Evolutionary conservation across 2,797 vertebrate species (phyloP).

Genomic region (Argya squamiceps): DNA sequence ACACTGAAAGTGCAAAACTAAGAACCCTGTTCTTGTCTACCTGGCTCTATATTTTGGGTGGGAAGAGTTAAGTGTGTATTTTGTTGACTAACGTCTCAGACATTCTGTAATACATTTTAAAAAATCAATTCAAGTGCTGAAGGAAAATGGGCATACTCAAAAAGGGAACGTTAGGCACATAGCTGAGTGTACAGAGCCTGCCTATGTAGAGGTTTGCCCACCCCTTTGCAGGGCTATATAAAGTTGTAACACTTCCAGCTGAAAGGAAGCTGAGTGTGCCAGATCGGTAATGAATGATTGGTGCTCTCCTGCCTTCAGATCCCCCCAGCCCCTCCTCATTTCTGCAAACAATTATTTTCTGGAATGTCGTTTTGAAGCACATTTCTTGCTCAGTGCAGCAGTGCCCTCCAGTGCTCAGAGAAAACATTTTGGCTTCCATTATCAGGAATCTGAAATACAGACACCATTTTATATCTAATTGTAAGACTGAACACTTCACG

Average conservation of each 20-base stretch:
- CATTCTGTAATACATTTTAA: not conserved
- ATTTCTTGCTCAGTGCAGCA: conserved; percentile 20
- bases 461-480: conserved; percentile 65
- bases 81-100: not conserved
- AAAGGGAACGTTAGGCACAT: not conserved
- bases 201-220: not conserved
- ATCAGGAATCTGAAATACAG: not conserved
- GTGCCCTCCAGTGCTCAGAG: conserved; percentile 70
- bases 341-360: conserved; percentile 10
- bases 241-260: conserved; percentile 14
- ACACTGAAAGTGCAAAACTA: not conserved
- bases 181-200: not conserved
- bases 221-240: not conserved
- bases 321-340: not conserved
- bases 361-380: not conserved
- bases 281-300: not conserved
- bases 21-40: not conserved
- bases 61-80: not conserved
- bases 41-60: not conserved
- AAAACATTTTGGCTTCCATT: not conserved
- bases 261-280: not conserved
- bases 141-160: not conserved
- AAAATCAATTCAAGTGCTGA: not conserved
- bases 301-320: not conserved
- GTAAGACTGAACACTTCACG: not conserved